Base-by-base conservation (phyloP, 2,888 invertebrate species). In the Gibbula magus region DNA sequence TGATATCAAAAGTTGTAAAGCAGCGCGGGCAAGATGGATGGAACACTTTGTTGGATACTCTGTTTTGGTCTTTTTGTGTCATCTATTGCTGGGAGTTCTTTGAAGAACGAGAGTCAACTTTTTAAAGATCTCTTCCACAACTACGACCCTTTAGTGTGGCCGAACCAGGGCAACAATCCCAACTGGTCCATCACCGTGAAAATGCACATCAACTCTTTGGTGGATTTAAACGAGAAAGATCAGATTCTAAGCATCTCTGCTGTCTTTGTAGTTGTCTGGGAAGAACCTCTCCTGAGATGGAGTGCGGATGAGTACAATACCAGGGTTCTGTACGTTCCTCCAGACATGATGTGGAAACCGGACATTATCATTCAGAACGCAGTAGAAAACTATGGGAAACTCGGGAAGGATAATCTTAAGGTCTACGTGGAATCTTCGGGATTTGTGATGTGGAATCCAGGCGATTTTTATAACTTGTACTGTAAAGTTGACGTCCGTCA, bases 141-240 rank as follows among this genome's bases (percentile, higher is more conserved):
- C 13, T 45, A 73, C 39, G 45, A 73, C 25, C 70, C 70, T 73
- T 20, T 73, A 13, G 70, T 73, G 0, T 73, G 70, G 70, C 70
- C 70, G 8, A 39, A 39, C 70, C 70, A 35, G 18, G 35, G n/a
- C n/a, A 73, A 73, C 20, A 32, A 29, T 1, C n/a, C 39, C 10
- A 20, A 35, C 22, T 61, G 61, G 61, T 16, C 5, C 22, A 20
- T 73, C 35, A 20, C n/a, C 3, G 7, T 73, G 39, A 10, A n/a
- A 20, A 20, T 39, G 5, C n/a, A 4, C 18, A 20, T 73, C 16
- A 35, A 73, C 70, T 35, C 70, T 2, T 45, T 73, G 70, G n/a
- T 73, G 70, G 70, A 73, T n/a, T n/a, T 73, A 10, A 45, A 39
- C 20, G 70, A 73, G n/a, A 73, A 73, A 20, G 45, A 45, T 39